A percentile compares a stretch with the other conserved stretches of the same genome.
Evolutionary conservation across 2,797 vertebrate genomes (phyloP).

Genomic region (Muscicapa comitata): DNA sequence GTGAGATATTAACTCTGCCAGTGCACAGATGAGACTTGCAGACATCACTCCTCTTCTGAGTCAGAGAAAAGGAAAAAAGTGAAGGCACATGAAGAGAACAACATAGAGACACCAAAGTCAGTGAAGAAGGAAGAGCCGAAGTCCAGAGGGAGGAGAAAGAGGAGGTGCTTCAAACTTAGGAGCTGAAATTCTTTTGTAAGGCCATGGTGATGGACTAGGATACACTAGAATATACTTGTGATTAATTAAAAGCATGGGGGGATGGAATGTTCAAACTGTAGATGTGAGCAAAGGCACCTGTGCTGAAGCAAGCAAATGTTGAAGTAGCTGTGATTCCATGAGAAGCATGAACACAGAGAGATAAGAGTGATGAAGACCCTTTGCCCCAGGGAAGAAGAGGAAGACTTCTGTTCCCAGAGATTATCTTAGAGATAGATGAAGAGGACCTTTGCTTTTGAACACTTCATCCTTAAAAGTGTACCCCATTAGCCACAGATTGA

Average conservation of each 20-base stretch:
- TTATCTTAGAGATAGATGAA: not conserved
- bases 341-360: not conserved
- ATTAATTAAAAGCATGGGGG: not conserved
- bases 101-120: not conserved
- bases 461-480: not conserved
- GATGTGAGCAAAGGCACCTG: not conserved
- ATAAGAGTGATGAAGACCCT: not conserved
- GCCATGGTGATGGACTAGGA: not conserved
- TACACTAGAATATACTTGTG: not conserved
- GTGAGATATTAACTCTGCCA: too few species aligned
- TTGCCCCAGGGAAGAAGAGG: not conserved
- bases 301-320: not conserved
- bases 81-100: not conserved
- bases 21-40: too few species aligned
- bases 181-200: not conserved
- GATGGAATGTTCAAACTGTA: accelerated
- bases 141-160: not conserved
- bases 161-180: not conserved
- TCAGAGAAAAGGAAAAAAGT: not conserved
- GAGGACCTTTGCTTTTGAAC: not conserved
- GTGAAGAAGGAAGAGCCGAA: not conserved
- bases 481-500: not conserved
- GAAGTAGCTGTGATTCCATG: not conserved
- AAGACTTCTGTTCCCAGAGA: not conserved
- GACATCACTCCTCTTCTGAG: not conserved